Percentiles rank a stretch among this genome's conserved stretches.
These are phyloP conservation scores for Montipora sp. DNA, from an alignment of 64 coral and sea anemone species.

Conservation along the genomic window DNA sequence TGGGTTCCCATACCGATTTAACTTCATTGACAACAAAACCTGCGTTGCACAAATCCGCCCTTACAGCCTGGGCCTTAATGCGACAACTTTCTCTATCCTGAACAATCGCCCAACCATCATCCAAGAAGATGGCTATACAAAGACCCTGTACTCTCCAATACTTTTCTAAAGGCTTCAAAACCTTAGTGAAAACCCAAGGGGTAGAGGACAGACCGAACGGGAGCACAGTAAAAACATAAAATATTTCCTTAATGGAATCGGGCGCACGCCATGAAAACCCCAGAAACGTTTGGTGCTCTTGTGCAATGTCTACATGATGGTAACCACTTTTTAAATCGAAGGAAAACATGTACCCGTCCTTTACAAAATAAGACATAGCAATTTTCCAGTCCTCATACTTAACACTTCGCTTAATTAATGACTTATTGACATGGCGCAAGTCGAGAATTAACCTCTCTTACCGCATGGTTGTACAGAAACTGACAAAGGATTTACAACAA, in stretches of 20 bases:
- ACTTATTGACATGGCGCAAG: constrained; percentile 26
- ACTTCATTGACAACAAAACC: constrained; percentile 12
- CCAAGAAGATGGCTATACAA: constrained; percentile 58
- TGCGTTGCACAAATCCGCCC: constrained; percentile 41
- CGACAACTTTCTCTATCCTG: constrained; percentile 56
- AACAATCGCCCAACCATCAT: neutral
- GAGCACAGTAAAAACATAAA: constrained; percentile 35
- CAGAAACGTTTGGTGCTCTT: constrained; percentile 57
- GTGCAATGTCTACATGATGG: constrained; percentile 35
- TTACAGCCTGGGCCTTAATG: constrained; percentile 62
- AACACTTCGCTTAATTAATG: constrained; percentile 36
- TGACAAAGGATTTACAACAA: no score
- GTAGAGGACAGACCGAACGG: no score
- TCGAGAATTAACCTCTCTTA: constrained; percentile 51
- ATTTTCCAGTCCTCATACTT: constrained; percentile 32
- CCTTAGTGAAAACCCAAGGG: no score
- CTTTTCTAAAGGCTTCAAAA: constrained; percentile 5
- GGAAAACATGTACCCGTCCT: constrained; percentile 24
- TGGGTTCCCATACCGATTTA: neutral
- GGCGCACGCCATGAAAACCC: constrained; percentile 46
- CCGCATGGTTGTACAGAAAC: neutral
- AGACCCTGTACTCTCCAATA: constrained; percentile 53
- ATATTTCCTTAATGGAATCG: neutral
- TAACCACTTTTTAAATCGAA: neutral
- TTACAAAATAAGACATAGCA: constrained; percentile 9